Base-by-base conservation (phyloP, 1,140 invertebrate genomes). In the Heterodera schachtii region DNA sequence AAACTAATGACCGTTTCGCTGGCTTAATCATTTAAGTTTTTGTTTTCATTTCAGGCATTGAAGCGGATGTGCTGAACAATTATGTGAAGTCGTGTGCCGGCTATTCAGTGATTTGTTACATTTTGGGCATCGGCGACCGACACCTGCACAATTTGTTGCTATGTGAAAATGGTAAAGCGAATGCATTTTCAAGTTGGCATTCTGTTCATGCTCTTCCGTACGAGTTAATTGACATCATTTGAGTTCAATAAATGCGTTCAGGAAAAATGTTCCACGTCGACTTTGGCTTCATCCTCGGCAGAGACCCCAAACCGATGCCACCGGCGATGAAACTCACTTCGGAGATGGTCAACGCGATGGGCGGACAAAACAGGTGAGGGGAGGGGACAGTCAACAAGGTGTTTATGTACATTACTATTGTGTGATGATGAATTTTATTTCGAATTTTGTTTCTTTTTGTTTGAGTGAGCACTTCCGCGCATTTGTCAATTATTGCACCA, bases 321-420 rank as follows among this genome's bases (percentile, higher is more conserved):
- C 96, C 97, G 9, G 96, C 97, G 5, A 99, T 99, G 96, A 98
- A 98, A 57, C 92, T 99, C 1, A 98, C 95, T 90, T 95, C 95
- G 90, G 97, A 99, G 92, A 99, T 99, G 97, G 95, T 99, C 2
- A 97, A 98, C 89, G 96, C 95, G 0, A 98, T 99, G 97, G 97
- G 97, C 6, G 97, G 97, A 0, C 93, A 95, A 0, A 93, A 93
- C 67, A 90, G 91, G 87, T 89, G n/a, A 13, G 31, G 31, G 31
- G 31, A 31, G 31, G 31, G 31, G 31, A 1, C 31, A 31, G 0
- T 31, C 31, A 31, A 31, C 1, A 31, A 31, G 1, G 31, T 1
- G 31, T 31, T 31, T 31, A n/a, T n/a, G n/a, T n/a, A n/a, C n/a
- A n/a, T n/a, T n/a, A n/a, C n/a, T n/a, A n/a, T n/a, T n/a, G n/a